Base-by-base conservation (phyloP, 2,113 vertebrate species). In the Corydoras sp. region DNA sequence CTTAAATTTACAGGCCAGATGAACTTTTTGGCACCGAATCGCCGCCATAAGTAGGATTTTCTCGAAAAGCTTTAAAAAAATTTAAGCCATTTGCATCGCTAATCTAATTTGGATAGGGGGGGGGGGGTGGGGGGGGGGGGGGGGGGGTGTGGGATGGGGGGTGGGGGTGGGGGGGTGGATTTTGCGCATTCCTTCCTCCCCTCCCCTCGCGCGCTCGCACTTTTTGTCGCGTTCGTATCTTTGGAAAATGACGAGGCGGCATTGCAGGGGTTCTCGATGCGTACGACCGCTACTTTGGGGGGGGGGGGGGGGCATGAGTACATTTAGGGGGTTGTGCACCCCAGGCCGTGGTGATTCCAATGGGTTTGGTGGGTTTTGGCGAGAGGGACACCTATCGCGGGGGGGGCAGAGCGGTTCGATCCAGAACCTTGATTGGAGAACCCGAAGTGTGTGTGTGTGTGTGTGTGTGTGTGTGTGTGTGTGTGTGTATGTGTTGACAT, bases 331-430 rank as follows among this genome's bases (percentile, higher is more conserved):
- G 80, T 84, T 86, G 85, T 78, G 71, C 71, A 69, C 73, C 88
- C 88, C 86, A 73, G 87, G 87, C 88, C 86, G 87, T 88, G 89
- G 90, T 85, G 89, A 92, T 92, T 92, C 87, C 92, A 92, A 93
- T 88, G 87, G 91, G 89, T 86, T 88, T 87, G 88, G 88, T 92
- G 86, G 73, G 87, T 89, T 91, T 90, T 93, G 88, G 88, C 86
- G 88, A 91, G 86, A 92, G 92, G 92, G 18, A 93, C 94, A 93
- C 94, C 93, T 93, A 93, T 93, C 89, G 90, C 83, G 91, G 91
- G 84, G 81, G 86, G 86, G 69, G 68, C 83, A 91, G 89, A 91
- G 65, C 69, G 65, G 63, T 68, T 73, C 65, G 7, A 24, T 24
- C 18, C 18, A 2, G 18, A 24, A 24, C 18, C 18, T 24, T 24